Conservation (phyloP, 2,888 invertebrate species). For the Pristionchus entomophagus region DNA sequence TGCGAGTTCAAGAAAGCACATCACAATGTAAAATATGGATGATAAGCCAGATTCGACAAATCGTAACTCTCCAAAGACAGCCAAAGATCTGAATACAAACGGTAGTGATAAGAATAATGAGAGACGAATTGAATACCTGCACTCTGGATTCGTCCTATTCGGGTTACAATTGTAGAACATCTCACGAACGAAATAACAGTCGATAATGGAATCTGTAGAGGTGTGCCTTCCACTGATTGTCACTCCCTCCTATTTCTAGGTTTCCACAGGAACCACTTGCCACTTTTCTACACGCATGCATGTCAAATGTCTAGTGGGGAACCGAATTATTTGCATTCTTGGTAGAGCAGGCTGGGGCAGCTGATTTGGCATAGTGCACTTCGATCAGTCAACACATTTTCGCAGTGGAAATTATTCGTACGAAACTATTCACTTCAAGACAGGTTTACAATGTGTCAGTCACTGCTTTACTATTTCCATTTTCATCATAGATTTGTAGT, state of each 20-base stretch:
- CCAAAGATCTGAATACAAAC: neutral
- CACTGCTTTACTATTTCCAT: too few relatives aligned
- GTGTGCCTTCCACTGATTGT: neutral
- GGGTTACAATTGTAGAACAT: conserved; percentile 13
- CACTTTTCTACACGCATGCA: neutral
- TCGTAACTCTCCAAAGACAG: neutral
- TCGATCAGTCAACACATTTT: too few relatives aligned
- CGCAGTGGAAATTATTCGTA: too few relatives aligned
- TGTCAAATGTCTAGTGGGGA: neutral
- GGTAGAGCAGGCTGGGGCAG: too few relatives aligned
- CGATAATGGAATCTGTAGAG: neutral
- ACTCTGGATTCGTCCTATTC: neutral
- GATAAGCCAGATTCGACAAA: neutral
- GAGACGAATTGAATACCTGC: neutral
- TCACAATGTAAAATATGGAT: neutral
- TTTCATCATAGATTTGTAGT: too few relatives aligned
- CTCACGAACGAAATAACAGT: neutral
- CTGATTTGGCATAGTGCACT: too few relatives aligned
- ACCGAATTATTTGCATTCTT: neutral
- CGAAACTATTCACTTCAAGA: too few relatives aligned
- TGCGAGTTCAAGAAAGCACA: neutral
- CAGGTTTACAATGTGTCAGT: too few relatives aligned
- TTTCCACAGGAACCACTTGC: conserved; percentile 2
- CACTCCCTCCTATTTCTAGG: neutral
- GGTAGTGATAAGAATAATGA: neutral